Evolutionary conservation across 2,113 vertebrate genomes (phyloP), one percentile per base, ranked within the genome.

Genomic region (Corydoras sp.): DNA sequence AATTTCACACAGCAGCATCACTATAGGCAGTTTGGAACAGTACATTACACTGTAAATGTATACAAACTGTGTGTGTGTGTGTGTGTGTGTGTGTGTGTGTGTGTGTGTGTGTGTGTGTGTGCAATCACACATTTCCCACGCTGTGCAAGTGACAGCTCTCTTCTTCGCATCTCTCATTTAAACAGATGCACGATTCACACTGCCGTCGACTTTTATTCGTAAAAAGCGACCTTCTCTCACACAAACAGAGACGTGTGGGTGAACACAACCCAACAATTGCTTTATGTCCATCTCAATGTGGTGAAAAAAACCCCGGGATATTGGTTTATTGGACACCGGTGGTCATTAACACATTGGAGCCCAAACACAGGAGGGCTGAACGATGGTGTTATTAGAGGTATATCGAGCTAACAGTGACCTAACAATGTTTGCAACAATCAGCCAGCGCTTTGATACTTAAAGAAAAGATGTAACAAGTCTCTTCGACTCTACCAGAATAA

Each of bases 1-100:
- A 63, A 75, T 78, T 77, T 70, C 62, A 75, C 49, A 50, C 58
- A 43, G 56, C 43, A 49, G 13, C 72, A 78, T 75, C 35, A 68
- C 55, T 55, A 54, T 10, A 73, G 15, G 15, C 10, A 66, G 30
- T 65, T 66, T 15, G 13, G 31, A 68, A 62, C 11, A 68, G 32
- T 54, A 51, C n/a, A 32, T 62, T 15, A 14, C 7, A 3, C 18
- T 32, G 15, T 18, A 62, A 31, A 61, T 58, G 12, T 32, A 55
- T 53, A 53, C 15, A 61, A 49, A 32, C 10, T 14, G 31, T 51
- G 29, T 29, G 5, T 13, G 10, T 18, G 14, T 31, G 49, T 32
- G 9, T 10, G 9, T n/a, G n/a, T n/a, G n/a, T 8, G 32, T 15
- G 35, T 8, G 18, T 18, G 43, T 50, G 9, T 32, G 29, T 55